Evolutionary conservation across 2,113 vertebrate genomes (phyloP).

Genomic region (Grus americana): DNA sequence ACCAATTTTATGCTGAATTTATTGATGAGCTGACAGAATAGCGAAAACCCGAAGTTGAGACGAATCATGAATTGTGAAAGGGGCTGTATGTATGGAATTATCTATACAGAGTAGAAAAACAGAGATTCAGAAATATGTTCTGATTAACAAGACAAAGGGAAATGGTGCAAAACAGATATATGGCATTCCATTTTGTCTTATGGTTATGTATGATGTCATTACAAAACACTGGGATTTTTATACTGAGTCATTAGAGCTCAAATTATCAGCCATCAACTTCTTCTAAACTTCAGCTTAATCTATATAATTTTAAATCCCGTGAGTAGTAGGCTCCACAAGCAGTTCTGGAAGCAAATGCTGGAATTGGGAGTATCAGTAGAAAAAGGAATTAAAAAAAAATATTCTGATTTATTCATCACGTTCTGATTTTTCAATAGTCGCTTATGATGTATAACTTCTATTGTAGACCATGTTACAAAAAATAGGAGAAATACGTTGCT

Average conservation of each 20-base stretch:
- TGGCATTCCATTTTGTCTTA: constrained; percentile 65
- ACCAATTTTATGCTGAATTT: not conserved
- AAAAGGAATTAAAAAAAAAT: not conserved
- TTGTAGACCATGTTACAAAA: not conserved
- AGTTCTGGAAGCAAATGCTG: not conserved
- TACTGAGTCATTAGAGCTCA: not conserved
- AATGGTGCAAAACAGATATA: constrained; percentile 65
- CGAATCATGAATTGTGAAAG: not conserved
- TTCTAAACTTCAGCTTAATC: constrained; percentile 34
- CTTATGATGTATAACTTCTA: not conserved
- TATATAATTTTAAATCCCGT: not conserved
- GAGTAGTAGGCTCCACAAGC: not conserved
- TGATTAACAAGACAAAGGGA: constrained; percentile 70
- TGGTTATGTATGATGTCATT: constrained; percentile 48
- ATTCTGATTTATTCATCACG: not conserved
- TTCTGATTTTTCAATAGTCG: not conserved
- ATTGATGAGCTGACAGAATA: not conserved
- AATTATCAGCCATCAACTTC: constrained; percentile 12
- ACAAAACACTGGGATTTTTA: constrained; percentile 45
- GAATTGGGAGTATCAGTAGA: not conserved
- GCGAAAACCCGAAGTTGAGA: not conserved
- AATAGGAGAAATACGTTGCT: not conserved
- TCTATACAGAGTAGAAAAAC: constrained; percentile 39
- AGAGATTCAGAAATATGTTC: constrained; percentile 51
- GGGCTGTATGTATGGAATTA: not conserved